A percentile compares a stretch with the other conserved stretches of the same genome.
These are phyloP conservation scores for Schizopygopsis pylzovi DNA, from an alignment of 2,797 vertebrate species.

Conservation along the genomic window DNA sequence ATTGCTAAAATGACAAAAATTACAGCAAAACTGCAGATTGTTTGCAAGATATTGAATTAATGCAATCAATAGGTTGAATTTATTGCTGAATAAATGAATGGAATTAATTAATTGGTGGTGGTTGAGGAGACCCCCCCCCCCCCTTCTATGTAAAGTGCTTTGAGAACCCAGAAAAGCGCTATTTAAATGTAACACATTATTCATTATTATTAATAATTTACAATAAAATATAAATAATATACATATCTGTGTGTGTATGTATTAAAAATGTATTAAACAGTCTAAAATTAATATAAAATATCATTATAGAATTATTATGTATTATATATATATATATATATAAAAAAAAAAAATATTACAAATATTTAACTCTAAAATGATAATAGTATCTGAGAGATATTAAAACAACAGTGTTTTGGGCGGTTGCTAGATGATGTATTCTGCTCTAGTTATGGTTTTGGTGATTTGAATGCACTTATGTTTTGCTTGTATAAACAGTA, in stretches of 20 bases:
- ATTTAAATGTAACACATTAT: no score
- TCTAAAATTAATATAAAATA: neutral
- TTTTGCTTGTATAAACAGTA: neutral
- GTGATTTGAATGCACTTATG: constrained; percentile 2
- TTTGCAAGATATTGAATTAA: no score
- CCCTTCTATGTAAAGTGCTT: no score
- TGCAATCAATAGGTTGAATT: neutral
- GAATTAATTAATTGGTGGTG: neutral
- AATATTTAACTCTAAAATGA: neutral
- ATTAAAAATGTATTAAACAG: neutral
- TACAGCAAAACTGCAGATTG: neutral
- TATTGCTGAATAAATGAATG: neutral
- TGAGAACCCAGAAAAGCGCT: no score
- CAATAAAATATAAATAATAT: neutral
- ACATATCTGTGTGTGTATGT: neutral
- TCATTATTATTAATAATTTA: neutral
- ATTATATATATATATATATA: no score
- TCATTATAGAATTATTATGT: neutral
- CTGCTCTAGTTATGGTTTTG: neutral
- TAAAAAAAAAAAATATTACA: no score
- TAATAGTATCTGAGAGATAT: neutral
- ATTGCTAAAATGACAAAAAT: neutral
- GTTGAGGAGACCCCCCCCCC: no score
- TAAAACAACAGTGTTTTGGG: neutral
- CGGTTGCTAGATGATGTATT: neutral